A percentile compares a stretch with the other conserved stretches of the same genome.
Evolutionary conservation across 2,797 vertebrate genomes (phyloP).

Genomic region (Smutsia temminckii): DNA sequence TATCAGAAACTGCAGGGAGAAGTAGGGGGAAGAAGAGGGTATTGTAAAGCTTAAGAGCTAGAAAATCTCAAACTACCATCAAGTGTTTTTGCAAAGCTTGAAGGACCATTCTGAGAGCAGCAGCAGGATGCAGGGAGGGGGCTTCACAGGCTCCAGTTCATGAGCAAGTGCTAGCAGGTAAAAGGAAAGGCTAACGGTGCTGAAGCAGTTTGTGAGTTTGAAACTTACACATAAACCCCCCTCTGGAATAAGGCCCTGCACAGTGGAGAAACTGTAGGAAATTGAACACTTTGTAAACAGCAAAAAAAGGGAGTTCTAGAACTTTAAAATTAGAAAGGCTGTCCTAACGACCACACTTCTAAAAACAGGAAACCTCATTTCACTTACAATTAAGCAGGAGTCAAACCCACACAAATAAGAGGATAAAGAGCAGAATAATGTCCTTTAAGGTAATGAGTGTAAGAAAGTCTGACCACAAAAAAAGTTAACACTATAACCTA

Average conservation of each 20-base stretch:
- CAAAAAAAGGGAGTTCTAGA: background rate
- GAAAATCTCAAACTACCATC: background rate
- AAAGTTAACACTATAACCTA: background rate
- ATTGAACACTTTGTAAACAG: background rate
- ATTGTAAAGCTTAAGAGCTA: background rate
- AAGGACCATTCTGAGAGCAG: background rate
- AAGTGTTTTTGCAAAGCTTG: background rate
- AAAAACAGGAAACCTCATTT: background rate
- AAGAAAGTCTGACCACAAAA: background rate
- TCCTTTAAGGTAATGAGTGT: background rate
- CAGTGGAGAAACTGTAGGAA: background rate
- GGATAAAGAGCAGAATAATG: background rate
- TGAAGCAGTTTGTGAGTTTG: background rate
- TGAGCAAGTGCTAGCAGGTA: background rate
- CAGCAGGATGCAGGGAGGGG: background rate
- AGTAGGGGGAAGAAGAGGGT: background rate
- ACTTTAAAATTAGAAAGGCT: background rate
- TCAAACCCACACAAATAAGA: background rate
- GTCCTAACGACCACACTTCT: background rate
- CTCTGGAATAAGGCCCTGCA: background rate
- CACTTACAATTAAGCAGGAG: background rate
- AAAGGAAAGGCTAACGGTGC: background rate
- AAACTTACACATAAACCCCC: background rate
- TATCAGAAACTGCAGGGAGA: background rate
- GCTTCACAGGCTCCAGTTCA: background rate